phyloP scores from a whole-genome alignment of 2,797 vertebrate species.

The Stomatorhinus walkeri region DNA sequence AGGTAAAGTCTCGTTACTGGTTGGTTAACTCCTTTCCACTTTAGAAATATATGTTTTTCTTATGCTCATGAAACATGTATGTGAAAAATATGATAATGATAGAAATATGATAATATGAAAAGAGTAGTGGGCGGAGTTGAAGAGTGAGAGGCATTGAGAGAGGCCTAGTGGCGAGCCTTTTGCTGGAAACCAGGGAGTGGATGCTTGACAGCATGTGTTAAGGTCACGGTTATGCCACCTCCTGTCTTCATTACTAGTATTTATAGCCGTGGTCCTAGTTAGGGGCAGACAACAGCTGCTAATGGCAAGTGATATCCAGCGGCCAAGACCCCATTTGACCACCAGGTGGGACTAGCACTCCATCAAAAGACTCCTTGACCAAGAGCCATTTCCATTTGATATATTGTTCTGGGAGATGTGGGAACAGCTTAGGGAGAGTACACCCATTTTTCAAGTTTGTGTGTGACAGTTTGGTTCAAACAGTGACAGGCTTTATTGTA shows the following conservation, averaged over 20 bases:
- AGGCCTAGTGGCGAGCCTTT: neutral
- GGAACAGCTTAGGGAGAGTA: neutral
- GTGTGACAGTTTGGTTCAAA: neutral
- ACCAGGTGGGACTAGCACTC: conserved; percentile 12
- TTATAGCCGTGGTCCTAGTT: neutral
- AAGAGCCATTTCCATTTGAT: neutral
- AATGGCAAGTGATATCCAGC: neutral
- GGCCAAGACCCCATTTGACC: conserved; percentile 4
- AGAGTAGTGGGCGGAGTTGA: neutral
- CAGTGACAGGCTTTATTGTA: neutral
- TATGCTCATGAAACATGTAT: neutral
- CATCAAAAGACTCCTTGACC: neutral
- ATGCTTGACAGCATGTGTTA: neutral
- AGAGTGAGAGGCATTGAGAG: neutral
- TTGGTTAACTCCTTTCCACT: neutral
- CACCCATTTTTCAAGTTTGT: neutral
- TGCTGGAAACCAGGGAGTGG: neutral
- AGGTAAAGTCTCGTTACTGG: neutral
- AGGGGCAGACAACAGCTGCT: neutral
- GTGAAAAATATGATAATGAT: neutral
- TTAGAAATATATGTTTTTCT: neutral
- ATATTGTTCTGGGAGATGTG: neutral
- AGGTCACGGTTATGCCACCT: neutral
- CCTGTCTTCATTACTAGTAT: neutral
- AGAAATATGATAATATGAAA: neutral